Evolutionary conservation across 2,113 vertebrate genomes (phyloP), one percentile per base, ranked within the genome.

Genomic region (Lepus europaeus): DNA sequence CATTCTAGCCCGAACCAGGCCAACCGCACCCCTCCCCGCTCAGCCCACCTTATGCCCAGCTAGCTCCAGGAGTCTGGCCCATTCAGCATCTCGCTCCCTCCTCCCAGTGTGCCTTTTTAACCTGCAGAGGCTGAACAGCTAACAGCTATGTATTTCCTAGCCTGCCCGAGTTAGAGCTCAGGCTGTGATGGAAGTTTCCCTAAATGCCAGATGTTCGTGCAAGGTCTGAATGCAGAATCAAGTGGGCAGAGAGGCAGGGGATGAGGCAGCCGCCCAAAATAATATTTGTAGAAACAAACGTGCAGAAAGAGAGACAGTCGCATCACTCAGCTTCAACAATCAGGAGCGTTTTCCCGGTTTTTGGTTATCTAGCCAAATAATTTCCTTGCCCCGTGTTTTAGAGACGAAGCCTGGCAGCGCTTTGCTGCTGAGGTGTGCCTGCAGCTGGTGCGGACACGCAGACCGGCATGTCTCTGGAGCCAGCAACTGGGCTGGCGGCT

Each of bases 381-480:
- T 73, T 70, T 91, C 61, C 72, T 92, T 25, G 10, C n/a, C 59
- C 49, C 33, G 23, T 31, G 49, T 59, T 59, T 78, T 76, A 53
- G 74, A 84, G 93, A 90, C 23, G 70, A 87, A 89, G 13, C 31
- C 66, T 95, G 89, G 72, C 66, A 72, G 2, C 72, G 66, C 87
- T 87, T 78, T 78, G 78, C 51, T 9, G 9, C 36, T 8, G 92
- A 80, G 70, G 63, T 94, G 92, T 84, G 77, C 36, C 0, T 73
- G 92, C 63, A 33, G 66, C 84, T 89, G 93, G 84, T 73, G 70
- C 79, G 93, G 91, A 89, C 66, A 72, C 16, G 53, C 66, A 14
- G 27, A 77, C 0, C 7, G 95, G 81, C 76, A 12, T 69, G 84
- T 59, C 93, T 94, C 72, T 91, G 81, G 95, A 93, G 76, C 68